These are phyloP conservation scores for Rhinogobio ventralis DNA, from an alignment of 2,797 vertebrate species.

Conservation along the genomic window DNA sequence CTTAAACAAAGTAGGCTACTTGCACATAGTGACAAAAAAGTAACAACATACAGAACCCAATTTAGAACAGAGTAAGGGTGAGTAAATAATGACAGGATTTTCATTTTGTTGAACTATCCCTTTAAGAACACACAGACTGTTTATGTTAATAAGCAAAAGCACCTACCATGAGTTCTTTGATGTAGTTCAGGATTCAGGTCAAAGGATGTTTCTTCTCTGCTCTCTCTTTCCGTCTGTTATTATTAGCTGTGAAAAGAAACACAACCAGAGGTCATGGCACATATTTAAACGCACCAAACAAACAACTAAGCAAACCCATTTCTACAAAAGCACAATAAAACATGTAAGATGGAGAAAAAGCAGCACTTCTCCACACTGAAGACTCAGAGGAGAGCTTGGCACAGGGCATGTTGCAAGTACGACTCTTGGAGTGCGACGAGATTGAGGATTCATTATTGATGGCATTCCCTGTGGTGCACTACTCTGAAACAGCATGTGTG, in stretches of 20 bases:
- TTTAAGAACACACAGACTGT: background rate
- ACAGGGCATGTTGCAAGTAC: slow-evolving; percentile 66
- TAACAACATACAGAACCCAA: background rate
- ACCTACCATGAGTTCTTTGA: slow-evolving; percentile 74
- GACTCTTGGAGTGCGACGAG: slow-evolving; percentile 70
- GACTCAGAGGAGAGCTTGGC: slow-evolving; percentile 55
- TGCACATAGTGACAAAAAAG: background rate
- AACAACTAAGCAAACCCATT: slow-evolving; percentile 14
- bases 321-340: slow-evolving; percentile 17
- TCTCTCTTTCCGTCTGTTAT: slow-evolving; percentile 72
- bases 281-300: slow-evolving; percentile 24
- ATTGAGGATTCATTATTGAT: slow-evolving; percentile 75
- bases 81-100: background rate
- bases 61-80: background rate
- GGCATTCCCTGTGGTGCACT: slow-evolving; percentile 65
- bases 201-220: slow-evolving; percentile 68
- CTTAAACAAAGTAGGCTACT: background rate
- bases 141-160: slow-evolving; percentile 23
- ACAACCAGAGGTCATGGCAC: slow-evolving; percentile 56
- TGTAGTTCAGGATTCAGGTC: slow-evolving; percentile 72
- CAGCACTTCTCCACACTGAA: slow-evolving; percentile 52
- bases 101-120: background rate
- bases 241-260: slow-evolving; percentile 75
- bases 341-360: background rate
- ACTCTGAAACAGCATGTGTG: slow-evolving; percentile 70